Evolutionary conservation across 2,113 vertebrate species (phyloP), one percentile per base, ranked within the genome.

Genomic region (Nibea coibor): DNA sequence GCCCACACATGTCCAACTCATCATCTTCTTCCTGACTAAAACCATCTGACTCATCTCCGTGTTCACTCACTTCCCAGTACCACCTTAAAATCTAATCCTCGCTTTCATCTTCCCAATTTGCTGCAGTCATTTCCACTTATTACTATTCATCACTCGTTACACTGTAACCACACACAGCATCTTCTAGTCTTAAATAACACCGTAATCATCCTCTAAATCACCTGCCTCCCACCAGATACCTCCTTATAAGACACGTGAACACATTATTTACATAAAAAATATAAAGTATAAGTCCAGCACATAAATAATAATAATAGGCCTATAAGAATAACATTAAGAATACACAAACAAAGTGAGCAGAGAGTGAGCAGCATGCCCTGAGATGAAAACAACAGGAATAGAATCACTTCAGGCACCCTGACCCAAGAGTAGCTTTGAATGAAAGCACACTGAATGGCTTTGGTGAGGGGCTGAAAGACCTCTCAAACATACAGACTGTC

Each of bases 341-440:
- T 63, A 82, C 22, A 79, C 56, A 78, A 39, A 86, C 72, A 61
- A 12, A 68, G 78, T 57, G 70, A 86, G 74, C 58, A 80, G 76
- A 86, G 72, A 81, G 82, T 51, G 80, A 89, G 82, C 88, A 83
- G 79, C 78, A 63, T 39, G 82, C 80, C 92, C 91, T 91, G 90
- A 93, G 88, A 84, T 84, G 61, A 89, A 28, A 73, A 83, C 24
- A 72, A 76, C 64, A 79, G 81, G 70, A 82, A 69, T 31, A 26
- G 5, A 39, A 50, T 28, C 39, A 74, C 66, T 75, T 62, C 50
- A 82, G 75, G 53, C 71, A 76, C 61, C 83, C 9, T 4, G 69
- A 75, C 51, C 78, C 62, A 3, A 48, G 11, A 69, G 74, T 9
- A 83, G 82, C 78, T 80, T 64, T 66, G 28, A 39, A 35, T 26